Evolutionary conservation across 2,113 vertebrate species (phyloP), one percentile per base, ranked within the genome.

Genomic region (Coryphaenoides rupestris): DNA sequence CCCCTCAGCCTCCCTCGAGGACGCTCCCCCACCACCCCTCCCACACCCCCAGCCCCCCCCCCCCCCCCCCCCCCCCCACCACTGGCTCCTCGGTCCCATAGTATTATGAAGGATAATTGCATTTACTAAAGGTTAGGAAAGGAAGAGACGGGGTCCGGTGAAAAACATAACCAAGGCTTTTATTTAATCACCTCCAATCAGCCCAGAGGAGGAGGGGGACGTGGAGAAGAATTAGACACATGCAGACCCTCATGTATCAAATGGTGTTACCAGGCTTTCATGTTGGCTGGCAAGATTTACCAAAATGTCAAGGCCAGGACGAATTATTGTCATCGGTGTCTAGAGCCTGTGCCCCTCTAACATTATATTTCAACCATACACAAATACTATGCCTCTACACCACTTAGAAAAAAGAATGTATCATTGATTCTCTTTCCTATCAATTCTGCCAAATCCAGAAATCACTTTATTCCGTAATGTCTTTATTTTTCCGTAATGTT

Each of bases 101-200:
- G 33, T 65, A 66, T 72, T 73, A 65, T 53, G 65, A 63, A 60
- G 58, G 60, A 61, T 81, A 75, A 79, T 71, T 70, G 14, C 60
- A 61, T 79, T 71, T 79, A 73, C 78, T 66, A 77, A 72, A 78
- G 65, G 66, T 58, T 66, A 66, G 55, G 21, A 45, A 72, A 61
- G 24, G 67, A 67, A 74, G 67, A 66, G 56, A 60, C 62, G 60
- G 45, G 62, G 64, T 56, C 66, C 40, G 70, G 49, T 46, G 55
- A 70, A 66, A 53, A 66, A 73, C 55, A 66, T 55, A 55, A 61
- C 50, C 55, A 28, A n/a, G n/a, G 52, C 59, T 58, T 59, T 72
- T 24, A 63, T 65, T 50, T 55, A 67, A 63, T 69, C 33, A 58
- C 45, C 33, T 56, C 49, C 33, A 21, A 58, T 66, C 62, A 62